These are phyloP conservation scores for Polydrusus tereticollis DNA, from an alignment of 2,888 invertebrate genomes.

Conservation along the genomic window DNA sequence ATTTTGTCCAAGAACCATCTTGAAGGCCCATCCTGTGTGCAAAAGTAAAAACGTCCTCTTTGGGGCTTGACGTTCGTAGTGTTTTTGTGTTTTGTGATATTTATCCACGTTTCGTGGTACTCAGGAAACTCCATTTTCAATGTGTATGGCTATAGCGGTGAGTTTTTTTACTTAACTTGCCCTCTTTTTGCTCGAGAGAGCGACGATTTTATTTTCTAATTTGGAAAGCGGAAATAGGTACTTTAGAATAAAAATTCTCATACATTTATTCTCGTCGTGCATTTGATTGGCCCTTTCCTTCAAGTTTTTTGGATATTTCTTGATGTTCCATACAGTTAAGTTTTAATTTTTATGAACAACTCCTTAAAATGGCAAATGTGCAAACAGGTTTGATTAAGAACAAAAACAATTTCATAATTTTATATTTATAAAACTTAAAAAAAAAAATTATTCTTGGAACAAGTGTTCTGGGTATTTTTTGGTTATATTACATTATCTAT, in stretches of 20 bases:
- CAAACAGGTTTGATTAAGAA: not conserved
- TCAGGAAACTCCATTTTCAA: constrained; percentile 59
- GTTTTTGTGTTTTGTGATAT: constrained; percentile 49
- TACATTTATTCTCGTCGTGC: constrained; percentile 2
- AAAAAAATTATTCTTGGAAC: too few species aligned
- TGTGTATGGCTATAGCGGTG: constrained; percentile 63
- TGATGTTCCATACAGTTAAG: not conserved
- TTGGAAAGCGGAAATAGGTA: constrained; percentile 26
- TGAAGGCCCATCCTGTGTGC: constrained; percentile 57
- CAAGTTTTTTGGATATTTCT: not conserved
- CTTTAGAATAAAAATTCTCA: constrained; percentile 7
- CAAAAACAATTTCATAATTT: not conserved
- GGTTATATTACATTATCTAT: too few species aligned
- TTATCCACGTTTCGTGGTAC: constrained; percentile 58
- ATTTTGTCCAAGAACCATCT: constrained; percentile 57
- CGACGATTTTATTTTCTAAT: constrained; percentile 21
- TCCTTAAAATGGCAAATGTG: not conserved
- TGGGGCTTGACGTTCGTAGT: constrained; percentile 52
- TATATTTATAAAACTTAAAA: not conserved
- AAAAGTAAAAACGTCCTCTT: constrained; percentile 55
- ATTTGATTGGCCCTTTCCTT: not conserved
- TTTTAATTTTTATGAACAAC: not conserved
- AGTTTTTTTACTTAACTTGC: constrained; percentile 43
- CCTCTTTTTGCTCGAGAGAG: not conserved
- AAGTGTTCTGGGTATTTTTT: too few species aligned